Evolutionary conservation across 35 echinoderm and acorn worm species (phyloP), one percentile per base, ranked within the genome.

Genomic region (Stichopus chloronotus): DNA sequence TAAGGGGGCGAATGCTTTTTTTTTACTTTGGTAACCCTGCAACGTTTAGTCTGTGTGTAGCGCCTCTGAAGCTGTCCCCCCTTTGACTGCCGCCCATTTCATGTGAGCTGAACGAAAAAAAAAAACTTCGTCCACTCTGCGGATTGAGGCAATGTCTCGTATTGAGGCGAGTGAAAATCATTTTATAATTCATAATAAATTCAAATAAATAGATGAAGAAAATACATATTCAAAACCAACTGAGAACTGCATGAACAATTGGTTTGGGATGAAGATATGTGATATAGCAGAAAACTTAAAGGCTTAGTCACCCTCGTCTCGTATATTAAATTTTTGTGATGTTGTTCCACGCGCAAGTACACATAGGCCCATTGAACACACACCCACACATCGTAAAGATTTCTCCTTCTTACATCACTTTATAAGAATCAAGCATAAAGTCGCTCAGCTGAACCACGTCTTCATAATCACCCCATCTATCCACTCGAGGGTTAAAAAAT

Each of bases 181-280:
- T 76, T 76, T 76, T 76, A 23, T 5, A 76, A 76, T 76, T 5
- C 71, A 76, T 76, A 76, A 76, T 76, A 76, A 76, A 76, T 76
- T 76, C 71, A 12, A 76, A 76, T 76, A 76, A 76, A 76, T 12
- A 68, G 63, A 76, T 76, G 11, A 76, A 76, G 71, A 23, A 76
- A 76, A 76, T 76, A 76, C 11, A 76, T 76, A 5, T 76, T 76
- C 71, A 76, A 76, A 76, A 76, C 71, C 71, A 76, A n/a, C 5
- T 14, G 71, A 14, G 17, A 76, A 76, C 71, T n/a, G 24, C 71
- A 76, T 23, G 71, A 76, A 76, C 71, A 76, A 76, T 5, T 76
- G 72, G 72, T 76, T 76, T 24, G 25, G 19, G 19, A 43, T 43
- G 30, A 43, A 43, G 30, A 43, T 43, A 43, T 43, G 30, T 43